A percentile compares a stretch with the other conserved stretches of the same genome.
Evolutionary conservation across 2,797 vertebrate species (phyloP).

Genomic region (Merluccius polli): DNA sequence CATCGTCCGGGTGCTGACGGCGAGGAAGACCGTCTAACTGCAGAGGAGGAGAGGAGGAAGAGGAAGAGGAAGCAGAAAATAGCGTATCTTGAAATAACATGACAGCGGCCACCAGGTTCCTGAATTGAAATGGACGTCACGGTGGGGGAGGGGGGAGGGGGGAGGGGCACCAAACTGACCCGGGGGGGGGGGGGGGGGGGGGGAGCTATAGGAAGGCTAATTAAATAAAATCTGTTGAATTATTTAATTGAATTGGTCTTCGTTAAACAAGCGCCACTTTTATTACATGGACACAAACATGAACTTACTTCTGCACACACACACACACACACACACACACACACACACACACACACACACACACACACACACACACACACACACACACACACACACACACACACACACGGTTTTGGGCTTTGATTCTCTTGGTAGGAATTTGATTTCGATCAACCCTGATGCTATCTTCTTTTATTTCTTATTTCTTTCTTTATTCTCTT

Average conservation of each 20-base stretch:
- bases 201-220: background rate
- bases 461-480: background rate
- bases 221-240: background rate
- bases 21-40: conserved; percentile 92
- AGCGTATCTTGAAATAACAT: conserved; percentile 27
- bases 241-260: conserved; percentile 24
- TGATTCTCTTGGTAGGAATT: background rate
- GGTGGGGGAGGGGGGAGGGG: conserved; percentile 19
- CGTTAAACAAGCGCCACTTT: conserved; percentile 6
- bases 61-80: conserved; percentile 18
- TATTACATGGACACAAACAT: background rate
- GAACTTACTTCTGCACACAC: too few species aligned
- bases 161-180: background rate
- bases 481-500: background rate
- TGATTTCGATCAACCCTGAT: background rate
- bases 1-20: conserved; percentile 93
- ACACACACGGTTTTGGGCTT: too few species aligned
- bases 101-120: conserved; percentile 55
- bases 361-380: too few species aligned
- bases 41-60: conserved; percentile 7
- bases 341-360: too few species aligned
- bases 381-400: too few species aligned
- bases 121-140: conserved; percentile 56
- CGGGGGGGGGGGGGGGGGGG: conserved; percentile 1
- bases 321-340: too few species aligned